Base-by-base conservation (phyloP, 2,888 invertebrate genomes). In the Willowsia nigromaculata region DNA sequence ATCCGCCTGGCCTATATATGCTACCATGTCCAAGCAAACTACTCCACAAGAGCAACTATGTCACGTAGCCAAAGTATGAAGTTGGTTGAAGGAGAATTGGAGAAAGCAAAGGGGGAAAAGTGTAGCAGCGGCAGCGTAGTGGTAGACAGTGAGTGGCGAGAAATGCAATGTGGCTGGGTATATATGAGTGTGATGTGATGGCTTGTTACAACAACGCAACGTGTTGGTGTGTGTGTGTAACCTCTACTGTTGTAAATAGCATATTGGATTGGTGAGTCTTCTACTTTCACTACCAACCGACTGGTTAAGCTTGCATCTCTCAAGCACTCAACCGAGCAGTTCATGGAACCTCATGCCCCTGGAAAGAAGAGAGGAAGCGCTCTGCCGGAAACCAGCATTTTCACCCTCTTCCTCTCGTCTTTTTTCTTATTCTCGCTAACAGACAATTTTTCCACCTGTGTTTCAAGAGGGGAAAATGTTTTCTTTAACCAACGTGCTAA, bases 271-370 rank as follows among this genome's bases (percentile, higher is more conserved):
- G 74, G 74, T 47, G 74, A 47, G 47, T 18, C 18, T 18, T 68
- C 6, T 30, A 9, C 40, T 22, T 37, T 50, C 62, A 37, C 30
- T 25, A 18, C 81, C 22, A 22, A 27, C 40, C 22, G 81, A 81
- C 53, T 81, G 71, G 86, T 80, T 80, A 62, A 68, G 86, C 76
- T 87, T 18, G 56, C 50, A 40, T 71, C 56, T 53, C 86, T 27
- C 68, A 50, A 22, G 53, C 27, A 65, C 80, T 80, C 80, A 53
- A 80, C 47, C 47, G 30, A 80, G 47, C 86, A 87, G 86, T 87
- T 81, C 86, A 87, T 87, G 86, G 81, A 87, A 87, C 86, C 80
- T 87, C 86, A 87, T 87, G 86, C 71, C 86, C 86, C 86, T 80
- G 81, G 86, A 87, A 78, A 65, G 85, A 81, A 81, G 86, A 87